Base-by-base conservation (phyloP, 2,888 invertebrate genomes). In the Harmothoe impar region DNA sequence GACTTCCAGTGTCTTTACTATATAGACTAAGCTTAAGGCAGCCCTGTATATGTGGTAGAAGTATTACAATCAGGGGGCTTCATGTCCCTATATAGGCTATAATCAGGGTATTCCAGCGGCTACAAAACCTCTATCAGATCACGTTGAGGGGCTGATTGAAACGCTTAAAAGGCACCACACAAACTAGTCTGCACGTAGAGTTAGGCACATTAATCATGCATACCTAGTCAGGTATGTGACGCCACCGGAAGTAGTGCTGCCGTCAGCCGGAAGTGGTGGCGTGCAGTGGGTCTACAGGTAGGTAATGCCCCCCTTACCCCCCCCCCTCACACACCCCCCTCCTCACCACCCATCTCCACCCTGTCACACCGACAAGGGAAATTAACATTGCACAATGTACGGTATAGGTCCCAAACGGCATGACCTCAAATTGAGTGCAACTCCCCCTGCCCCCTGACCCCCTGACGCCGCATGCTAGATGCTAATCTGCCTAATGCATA, bases 331-430 rank as follows among this genome's bases (percentile, higher is more conserved):
- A n/a, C n/a, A n/a, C 62, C 62, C 20, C 62, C 23, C 62, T 15
- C 62, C 5, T 62, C 15, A 62, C 23, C 23, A 20, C 62, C 10
- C 43, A n/a, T 52, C 17, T 52, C 62, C 62, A 20, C 23, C 62
- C 62, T 62, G 10, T 20, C 62, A 62, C 20, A n/a, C 7, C n/a
- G 20, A n/a, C n/a, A n/a, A 62, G 62, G 62, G 62, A n/a, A 62
- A 62, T 62, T 62, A 62, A 62, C 62, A 62, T 62, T 62, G n/a
- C 62, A 62, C 62, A 62, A 62, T 62, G 20, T 62, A 20, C n/a
- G 10, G 3, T 43, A 43, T 43, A 43, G 43, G 62, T 62, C 62
- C n/a, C 20, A 62, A 62, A 62, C n/a, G 62, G 7, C 62, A n/a
- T 62, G 62, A 62, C 62, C 23, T 20, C 62, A 62, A n/a, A n/a